These are phyloP conservation scores for Saccostrea glomerata DNA, from an alignment of 1,140 invertebrate species.

Conservation along the genomic window DNA sequence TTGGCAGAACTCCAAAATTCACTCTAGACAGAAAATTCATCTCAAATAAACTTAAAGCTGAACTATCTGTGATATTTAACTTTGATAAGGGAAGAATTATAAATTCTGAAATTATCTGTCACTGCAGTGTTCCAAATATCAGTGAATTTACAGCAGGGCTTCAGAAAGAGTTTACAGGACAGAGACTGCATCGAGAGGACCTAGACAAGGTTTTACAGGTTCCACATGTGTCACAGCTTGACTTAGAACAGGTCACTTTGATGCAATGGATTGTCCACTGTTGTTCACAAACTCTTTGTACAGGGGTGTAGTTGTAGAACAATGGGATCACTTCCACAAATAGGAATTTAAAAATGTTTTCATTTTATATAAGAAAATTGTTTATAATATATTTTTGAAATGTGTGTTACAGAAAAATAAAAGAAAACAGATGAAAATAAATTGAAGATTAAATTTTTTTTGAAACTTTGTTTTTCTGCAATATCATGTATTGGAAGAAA, in stretches of 20 bases:
- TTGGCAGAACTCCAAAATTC: slow-evolving; percentile 93
- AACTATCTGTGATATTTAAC: slow-evolving; percentile 9
- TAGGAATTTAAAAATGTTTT: no score
- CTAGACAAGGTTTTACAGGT: not conserved
- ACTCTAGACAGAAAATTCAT: slow-evolving; percentile 76
- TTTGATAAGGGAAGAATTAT: slow-evolving; percentile 3
- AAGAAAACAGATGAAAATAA: no score
- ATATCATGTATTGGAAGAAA: no score
- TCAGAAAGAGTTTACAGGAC: not conserved
- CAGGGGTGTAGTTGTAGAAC: not conserved
- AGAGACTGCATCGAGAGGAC: not conserved
- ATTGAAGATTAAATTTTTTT: no score
- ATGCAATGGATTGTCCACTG: not conserved
- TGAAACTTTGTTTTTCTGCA: no score
- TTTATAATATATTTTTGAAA: no score
- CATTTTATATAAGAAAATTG: no score
- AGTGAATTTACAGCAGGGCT: not conserved
- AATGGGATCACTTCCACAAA: no score
- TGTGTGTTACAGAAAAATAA: no score
- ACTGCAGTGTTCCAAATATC: not conserved
- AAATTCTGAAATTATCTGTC: not conserved
- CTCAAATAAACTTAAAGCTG: not conserved
- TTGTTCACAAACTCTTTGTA: not conserved
- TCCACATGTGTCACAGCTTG: not conserved
- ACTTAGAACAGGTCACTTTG: not conserved